phyloP scores from a whole-genome alignment of 2,797 vertebrate species.

The Thripadectes ignobilis region DNA sequence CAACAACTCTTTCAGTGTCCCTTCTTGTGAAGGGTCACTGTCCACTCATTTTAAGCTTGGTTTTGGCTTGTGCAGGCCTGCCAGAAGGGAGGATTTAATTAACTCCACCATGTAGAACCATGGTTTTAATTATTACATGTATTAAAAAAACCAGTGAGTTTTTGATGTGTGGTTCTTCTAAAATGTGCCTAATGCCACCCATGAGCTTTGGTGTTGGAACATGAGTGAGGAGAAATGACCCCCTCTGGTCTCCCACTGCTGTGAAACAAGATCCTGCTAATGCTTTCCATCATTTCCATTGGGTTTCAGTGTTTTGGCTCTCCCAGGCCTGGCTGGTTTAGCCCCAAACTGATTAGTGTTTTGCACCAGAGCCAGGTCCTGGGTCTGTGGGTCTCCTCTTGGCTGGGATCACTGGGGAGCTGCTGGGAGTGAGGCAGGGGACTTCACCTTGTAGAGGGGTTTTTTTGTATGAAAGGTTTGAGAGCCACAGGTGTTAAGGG shows the following conservation, averaged over 20 bases:
- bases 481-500: background rate
- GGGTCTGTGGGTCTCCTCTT: background rate
- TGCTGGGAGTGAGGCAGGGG: accelerated
- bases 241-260: background rate
- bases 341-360: background rate
- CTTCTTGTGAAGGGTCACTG: background rate
- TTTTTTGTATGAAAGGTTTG: background rate
- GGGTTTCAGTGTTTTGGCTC: background rate
- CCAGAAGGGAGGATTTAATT: background rate
- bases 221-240: background rate
- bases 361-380: background rate
- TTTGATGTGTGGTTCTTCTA: background rate
- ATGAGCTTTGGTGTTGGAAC: background rate
- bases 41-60: background rate
- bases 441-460: background rate
- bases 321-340: background rate
- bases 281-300: background rate
- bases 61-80: background rate
- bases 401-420: background rate
- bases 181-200: background rate
- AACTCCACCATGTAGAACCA: background rate
- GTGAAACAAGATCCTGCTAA: background rate
- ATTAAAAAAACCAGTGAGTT: background rate
- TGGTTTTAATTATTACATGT: background rate
- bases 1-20: background rate